Percentiles rank a stretch among this genome's conserved stretches.
Conservation (phyloP, 2,797 vertebrate genomes). For the Macrochelys suwanniensis region DNA sequence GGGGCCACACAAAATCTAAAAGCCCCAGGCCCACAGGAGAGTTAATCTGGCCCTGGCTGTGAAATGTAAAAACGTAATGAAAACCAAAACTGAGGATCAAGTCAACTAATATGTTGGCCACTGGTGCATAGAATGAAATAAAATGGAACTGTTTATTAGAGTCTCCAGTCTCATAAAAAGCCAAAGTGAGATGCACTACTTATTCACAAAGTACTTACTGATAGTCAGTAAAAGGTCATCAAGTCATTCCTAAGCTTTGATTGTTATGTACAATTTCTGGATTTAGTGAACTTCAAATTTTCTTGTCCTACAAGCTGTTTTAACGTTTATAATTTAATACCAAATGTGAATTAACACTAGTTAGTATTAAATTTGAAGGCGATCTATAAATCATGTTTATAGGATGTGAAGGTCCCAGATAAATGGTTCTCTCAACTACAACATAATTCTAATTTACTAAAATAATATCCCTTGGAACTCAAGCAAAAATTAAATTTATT, state of each 20-base stretch:
- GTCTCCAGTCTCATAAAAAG: not conserved
- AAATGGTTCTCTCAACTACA: not conserved
- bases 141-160: not conserved
- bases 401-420: rapidly evolving
- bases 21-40: no score
- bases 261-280: not conserved
- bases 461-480: not conserved
- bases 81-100: not conserved
- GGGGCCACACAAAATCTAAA: no score
- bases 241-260: not conserved
- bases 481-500: not conserved
- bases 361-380: not conserved
- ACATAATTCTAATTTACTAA: not conserved
- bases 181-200: not conserved
- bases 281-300: not conserved
- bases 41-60: not conserved
- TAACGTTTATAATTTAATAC: not conserved
- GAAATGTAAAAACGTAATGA: not conserved
- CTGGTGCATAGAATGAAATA: not conserved
- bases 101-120: not conserved
- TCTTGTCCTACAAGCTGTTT: not conserved
- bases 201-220: not conserved
- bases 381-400: not conserved
- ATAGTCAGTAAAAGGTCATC: no score
- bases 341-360: not conserved